Conservation (phyloP, 1,140 invertebrate species). For the Hycleus cichorii region DNA sequence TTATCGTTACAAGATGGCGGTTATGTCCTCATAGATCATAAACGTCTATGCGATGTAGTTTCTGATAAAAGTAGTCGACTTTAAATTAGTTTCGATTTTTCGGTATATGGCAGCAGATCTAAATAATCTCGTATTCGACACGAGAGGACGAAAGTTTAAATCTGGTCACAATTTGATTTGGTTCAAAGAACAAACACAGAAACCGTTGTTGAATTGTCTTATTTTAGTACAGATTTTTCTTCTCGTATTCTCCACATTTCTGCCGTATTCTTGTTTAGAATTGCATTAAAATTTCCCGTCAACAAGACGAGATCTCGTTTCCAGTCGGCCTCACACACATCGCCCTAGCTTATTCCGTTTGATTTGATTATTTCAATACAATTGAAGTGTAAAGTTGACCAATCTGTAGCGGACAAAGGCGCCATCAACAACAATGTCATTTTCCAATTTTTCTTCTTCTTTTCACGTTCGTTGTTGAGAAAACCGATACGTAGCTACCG, state of each 20-base stretch:
- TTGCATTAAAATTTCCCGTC: conserved; percentile 10
- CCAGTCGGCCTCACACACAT: not conserved
- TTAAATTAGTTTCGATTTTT: conserved; percentile 16
- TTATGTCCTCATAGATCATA: conserved; percentile 24
- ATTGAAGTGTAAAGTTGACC: conserved; percentile 6
- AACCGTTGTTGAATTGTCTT: too few relatives aligned
- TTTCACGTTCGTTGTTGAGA: conserved; percentile 4
- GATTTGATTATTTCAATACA: conserved; percentile 10
- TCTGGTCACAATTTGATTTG: too few relatives aligned
- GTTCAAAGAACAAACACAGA: too few relatives aligned
- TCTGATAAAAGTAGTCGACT: conserved; percentile 10
- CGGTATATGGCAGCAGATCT: too few relatives aligned
- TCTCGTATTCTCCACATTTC: not conserved
- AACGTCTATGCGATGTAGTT: conserved; percentile 14
- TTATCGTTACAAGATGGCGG: conserved; percentile 25
- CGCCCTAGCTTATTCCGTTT: not conserved
- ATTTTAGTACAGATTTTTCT: too few relatives aligned
- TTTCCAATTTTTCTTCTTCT: conserved; percentile 4
- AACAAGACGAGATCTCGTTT: conserved; percentile 3
- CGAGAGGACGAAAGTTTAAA: too few relatives aligned
- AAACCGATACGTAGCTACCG: conserved; percentile 2
- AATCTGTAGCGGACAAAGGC: conserved; percentile 5
- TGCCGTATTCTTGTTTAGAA: conserved; percentile 1
- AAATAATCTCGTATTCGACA: too few relatives aligned
- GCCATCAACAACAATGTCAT: not conserved